Evolutionary conservation across 2,797 vertebrate genomes (phyloP).

Genomic region (Sternarchorhynchus goeldii): DNA sequence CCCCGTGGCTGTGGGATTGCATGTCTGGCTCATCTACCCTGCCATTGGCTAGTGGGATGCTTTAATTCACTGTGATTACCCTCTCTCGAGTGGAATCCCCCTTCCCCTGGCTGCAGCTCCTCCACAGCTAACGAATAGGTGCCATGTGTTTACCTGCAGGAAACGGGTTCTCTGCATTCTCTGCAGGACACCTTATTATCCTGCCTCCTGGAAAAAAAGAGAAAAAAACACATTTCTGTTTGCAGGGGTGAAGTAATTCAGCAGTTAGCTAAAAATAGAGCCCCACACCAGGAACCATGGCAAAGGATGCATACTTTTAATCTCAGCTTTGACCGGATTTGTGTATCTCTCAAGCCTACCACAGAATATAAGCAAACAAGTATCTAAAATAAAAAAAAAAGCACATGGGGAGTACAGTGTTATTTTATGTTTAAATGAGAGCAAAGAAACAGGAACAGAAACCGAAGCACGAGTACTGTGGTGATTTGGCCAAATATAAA

Average conservation of each 20-base stretch:
- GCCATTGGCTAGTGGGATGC: background rate
- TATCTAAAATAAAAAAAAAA: background rate
- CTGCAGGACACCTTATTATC: constrained; percentile 11
- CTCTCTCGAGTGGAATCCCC: background rate
- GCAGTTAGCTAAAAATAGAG: constrained; percentile 11
- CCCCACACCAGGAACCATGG: background rate
- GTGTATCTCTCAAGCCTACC: background rate
- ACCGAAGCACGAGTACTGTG: too few relatives aligned
- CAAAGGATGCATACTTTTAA: background rate
- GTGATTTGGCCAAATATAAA: too few relatives aligned
- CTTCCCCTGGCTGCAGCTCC: background rate
- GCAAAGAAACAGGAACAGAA: background rate
- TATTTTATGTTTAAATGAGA: constrained; percentile 1
- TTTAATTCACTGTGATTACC: constrained; percentile 43
- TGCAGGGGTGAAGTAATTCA: constrained; percentile 1
- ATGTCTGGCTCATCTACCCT: constrained; percentile 17
- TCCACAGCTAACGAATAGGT: constrained; percentile 20
- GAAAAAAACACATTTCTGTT: background rate
- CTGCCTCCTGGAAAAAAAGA: background rate
- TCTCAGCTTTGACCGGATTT: constrained; percentile 8
- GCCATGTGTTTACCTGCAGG: constrained; percentile 39
- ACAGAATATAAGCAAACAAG: background rate
- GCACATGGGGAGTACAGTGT: background rate
- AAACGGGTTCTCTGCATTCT: constrained; percentile 15
- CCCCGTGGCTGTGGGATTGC: background rate